These are phyloP conservation scores for Neopelma chrysocephalum DNA, from an alignment of 2,797 vertebrate genomes.

Conservation along the genomic window DNA sequence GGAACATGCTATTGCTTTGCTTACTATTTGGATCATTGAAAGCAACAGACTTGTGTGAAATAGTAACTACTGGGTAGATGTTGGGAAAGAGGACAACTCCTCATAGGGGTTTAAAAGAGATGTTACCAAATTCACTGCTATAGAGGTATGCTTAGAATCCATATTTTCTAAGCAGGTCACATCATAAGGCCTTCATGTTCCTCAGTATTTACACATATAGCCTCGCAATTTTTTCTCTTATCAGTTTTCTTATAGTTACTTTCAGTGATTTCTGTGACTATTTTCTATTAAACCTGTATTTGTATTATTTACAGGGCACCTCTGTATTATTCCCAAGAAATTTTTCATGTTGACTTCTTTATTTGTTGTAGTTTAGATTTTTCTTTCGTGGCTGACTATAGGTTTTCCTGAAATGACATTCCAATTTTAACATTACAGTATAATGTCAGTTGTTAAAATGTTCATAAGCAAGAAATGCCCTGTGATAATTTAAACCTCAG, in stretches of 20 bases:
- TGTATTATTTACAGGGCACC: neutral
- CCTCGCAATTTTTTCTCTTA: neutral
- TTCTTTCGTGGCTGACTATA: neutral
- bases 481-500: neutral
- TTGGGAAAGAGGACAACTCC: neutral
- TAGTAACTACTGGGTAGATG: neutral
- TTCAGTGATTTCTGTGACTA: neutral
- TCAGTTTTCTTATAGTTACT: neutral
- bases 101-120: neutral
- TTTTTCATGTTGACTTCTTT: conserved; percentile 35
- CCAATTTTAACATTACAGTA: conserved; percentile 27
- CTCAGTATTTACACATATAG: neutral
- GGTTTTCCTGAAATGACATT: conserved; percentile 29
- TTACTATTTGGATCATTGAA: neutral
- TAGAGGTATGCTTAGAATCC: neutral
- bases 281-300: conserved; percentile 28
- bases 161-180: neutral
- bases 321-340: neutral
- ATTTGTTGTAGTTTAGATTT: conserved; percentile 14
- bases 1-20: neutral
- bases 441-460: neutral
- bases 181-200: neutral
- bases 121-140: neutral
- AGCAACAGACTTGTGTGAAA: neutral
- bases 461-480: neutral